Conservation (phyloP, 2,797 vertebrate species). For the Coccyzus lansbergi region DNA sequence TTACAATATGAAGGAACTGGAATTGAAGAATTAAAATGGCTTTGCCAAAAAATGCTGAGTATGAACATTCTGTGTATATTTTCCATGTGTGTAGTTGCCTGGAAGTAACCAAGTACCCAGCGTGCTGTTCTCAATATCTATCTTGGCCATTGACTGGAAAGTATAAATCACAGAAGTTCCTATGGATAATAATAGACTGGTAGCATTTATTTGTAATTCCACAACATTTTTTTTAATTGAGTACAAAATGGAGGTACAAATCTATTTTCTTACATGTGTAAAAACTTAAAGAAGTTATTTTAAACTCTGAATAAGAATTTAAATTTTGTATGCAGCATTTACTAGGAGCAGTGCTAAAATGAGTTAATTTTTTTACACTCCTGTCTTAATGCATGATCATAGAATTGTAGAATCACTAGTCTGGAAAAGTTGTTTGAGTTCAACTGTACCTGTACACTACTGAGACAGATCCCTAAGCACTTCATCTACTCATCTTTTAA, state of each 20-base stretch:
- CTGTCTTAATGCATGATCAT: background rate
- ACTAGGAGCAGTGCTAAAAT: background rate
- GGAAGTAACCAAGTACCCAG: background rate
- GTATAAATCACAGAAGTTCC: background rate
- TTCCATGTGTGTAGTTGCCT: background rate
- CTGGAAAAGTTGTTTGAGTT: too few relatives aligned
- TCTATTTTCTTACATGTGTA: background rate
- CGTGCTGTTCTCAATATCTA: background rate
- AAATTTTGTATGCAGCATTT: background rate
- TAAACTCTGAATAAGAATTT: background rate
- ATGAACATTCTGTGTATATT: background rate
- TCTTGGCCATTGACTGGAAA: background rate
- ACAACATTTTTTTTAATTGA: background rate
- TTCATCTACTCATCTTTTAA: too few relatives aligned
- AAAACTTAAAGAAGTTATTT: background rate
- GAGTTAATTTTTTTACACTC: background rate
- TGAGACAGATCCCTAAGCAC: too few relatives aligned
- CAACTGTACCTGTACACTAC: too few relatives aligned
- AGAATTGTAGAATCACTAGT: too few relatives aligned
- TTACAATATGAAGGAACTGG: background rate
- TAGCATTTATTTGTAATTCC: background rate
- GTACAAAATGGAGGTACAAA: background rate
- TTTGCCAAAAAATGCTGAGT: background rate
- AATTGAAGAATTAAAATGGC: background rate
- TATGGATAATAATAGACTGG: background rate